phyloP scores from a whole-genome alignment of 2,797 vertebrate species.

The Rhinella marina region DNA sequence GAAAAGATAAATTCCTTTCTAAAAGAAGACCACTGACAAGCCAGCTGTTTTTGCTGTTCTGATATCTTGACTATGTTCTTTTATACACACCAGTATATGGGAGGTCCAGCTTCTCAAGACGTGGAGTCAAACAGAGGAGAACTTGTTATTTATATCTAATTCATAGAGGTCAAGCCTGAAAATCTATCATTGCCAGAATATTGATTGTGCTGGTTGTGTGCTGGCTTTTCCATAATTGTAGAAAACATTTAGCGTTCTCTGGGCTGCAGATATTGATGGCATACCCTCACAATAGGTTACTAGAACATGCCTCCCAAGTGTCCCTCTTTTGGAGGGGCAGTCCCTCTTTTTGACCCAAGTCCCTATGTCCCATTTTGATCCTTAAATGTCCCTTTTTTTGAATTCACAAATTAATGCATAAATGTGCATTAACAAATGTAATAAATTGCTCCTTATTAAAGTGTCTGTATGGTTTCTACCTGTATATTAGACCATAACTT shows the following conservation, averaged over 20 bases:
- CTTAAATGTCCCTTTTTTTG: too few relatives aligned
- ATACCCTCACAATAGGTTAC: too few relatives aligned
- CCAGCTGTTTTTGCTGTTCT: constrained; percentile 23
- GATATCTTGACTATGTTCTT: constrained; percentile 28
- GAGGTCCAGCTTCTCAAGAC: constrained; percentile 29
- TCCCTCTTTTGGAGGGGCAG: too few relatives aligned
- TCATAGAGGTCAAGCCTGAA: constrained; percentile 63
- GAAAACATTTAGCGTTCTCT: background rate
- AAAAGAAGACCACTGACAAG: background rate
- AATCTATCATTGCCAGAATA: constrained; percentile 64
- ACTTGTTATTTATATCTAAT: constrained; percentile 59
- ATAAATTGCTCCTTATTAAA: too few relatives aligned
- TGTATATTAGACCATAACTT: too few relatives aligned
- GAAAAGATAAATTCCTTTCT: constrained; percentile 4
- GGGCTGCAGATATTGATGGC: too few relatives aligned
- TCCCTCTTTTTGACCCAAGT: too few relatives aligned
- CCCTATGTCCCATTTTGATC: too few relatives aligned
- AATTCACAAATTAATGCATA: too few relatives aligned
- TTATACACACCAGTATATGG: constrained; percentile 18
- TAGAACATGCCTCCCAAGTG: too few relatives aligned
- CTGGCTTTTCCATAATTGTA: background rate
- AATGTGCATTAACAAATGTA: too few relatives aligned
- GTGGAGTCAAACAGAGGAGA: background rate
- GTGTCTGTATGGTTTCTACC: too few relatives aligned
- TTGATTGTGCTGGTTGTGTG: constrained; percentile 53